Conservation (phyloP, 2,113 vertebrate species). For the Trichechus manatus region DNA sequence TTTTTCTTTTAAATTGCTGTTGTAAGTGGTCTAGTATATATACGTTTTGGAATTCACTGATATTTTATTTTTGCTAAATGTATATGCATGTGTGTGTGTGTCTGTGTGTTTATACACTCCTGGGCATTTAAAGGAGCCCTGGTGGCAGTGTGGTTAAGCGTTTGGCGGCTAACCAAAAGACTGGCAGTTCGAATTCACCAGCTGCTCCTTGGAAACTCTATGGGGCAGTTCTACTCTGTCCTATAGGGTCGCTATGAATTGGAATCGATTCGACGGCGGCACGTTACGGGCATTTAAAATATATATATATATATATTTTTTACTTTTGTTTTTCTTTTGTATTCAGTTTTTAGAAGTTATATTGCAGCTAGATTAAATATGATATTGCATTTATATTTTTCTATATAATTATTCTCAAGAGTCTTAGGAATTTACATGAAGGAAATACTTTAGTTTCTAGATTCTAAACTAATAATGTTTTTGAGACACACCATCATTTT, state of each 20-base stretch:
- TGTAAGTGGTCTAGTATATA: not conserved
- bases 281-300: too few relatives aligned
- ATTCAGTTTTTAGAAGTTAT: not conserved
- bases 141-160: too few relatives aligned
- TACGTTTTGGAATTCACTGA: not conserved
- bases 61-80: slow-evolving; percentile 12
- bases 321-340: not conserved
- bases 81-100: not conserved
- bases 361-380: not conserved
- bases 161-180: too few relatives aligned
- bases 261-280: too few relatives aligned
- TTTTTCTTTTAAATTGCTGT: not conserved
- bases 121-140: not conserved
- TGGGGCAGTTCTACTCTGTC: too few relatives aligned
- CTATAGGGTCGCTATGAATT: not conserved
- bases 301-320: too few relatives aligned
- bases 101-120: not conserved
- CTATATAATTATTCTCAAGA: not conserved
- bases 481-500: not conserved
- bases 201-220: too few relatives aligned
- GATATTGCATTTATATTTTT: not conserved
- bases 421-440: not conserved
- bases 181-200: too few relatives aligned
- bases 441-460: not conserved
- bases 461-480: slow-evolving; percentile 38